Base-by-base conservation (phyloP, 1,140 invertebrate genomes). In the Drosophila mauritiana region DNA sequence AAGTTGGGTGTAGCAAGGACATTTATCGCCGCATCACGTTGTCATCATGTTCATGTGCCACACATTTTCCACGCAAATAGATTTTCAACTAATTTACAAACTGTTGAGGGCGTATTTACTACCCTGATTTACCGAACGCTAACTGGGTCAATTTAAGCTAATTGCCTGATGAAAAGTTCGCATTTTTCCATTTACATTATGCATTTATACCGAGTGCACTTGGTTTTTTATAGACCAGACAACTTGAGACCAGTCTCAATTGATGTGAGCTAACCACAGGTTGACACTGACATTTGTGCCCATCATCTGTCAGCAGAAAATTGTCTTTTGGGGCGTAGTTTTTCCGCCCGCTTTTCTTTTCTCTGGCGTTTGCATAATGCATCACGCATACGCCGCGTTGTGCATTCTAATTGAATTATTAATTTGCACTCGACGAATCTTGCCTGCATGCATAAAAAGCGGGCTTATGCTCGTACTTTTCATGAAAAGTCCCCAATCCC, bases 341-440 rank as follows among this genome's bases (percentile, higher is more conserved):
- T 15, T 57, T 70, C 43, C 17, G 3, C n/a, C 43, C 17, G 5
- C 15, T 13, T 42, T 39, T 15, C 43, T 56, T 36, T 51, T 10
- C 27, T 22, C 59, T 57, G 39, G n/a, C 36, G 80, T 45, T 80
- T 78, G 67, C 65, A 77, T 81, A 81, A 73, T 62, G 68, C 68
- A 77, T 82, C 62, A 73, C 73, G 79, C 73, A 82, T 78, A 62
- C 79, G 76, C 80, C 79, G 56, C 48, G 73, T 77, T 79, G 67
- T 88, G 72, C 84, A 61, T 69, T 69, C 76, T 73, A 86, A 88
- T 86, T 83, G 79, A 86, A 86, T 86, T 86, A 86, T 86, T 88
- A 86, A 88, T 88, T 84, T 57, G 65, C 75, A 54, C 75, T 68
- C 65, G 62, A 53, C 62, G 65, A 63, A 68, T 69, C 69, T 88